Evolutionary conservation across 2,797 vertebrate species (phyloP), one percentile per base, ranked within the genome.

Genomic region (Stomatorhinus walkeri): DNA sequence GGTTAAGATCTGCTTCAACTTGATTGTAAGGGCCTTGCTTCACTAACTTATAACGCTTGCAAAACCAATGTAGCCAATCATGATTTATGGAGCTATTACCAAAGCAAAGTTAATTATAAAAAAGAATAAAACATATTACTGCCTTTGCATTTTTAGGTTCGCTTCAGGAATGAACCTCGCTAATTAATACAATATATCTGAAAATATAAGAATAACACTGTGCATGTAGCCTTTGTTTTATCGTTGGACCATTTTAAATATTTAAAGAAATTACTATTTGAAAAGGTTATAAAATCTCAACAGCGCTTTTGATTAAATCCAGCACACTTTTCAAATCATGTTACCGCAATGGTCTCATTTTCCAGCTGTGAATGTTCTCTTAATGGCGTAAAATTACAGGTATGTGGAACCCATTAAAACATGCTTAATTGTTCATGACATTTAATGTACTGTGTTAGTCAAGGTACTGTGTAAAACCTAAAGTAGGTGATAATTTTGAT

Each of bases 41-140:
- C 40, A n/a, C 6, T 61, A 56, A 85, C 84, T 36, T 59, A 56
- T 59, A 56, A 36, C 4, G 14, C 52, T 16, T 40, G 51, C 32
- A n/a, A 43, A 49, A 85, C 83, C 9, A 85, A 46, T 56, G 36
- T n/a, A 81, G 76, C 76, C 76, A 81, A 81, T 81, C 76, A 46
- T 7, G 6, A 81, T 81, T 81, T 81, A 87, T 46, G 87, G 43
- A 24, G 87, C 49, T 59, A 88, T 91, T 91, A 89, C 88, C 84
- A 68, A 88, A 88, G 51, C 68, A 85, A 87, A 87, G 72, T 87
- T 49, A 81, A 81, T 81, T 81, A 81, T 81, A 81, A 81, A 81
- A 81, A 46, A 46, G 40, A 81, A 46, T 81, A 46, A 81, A 81
- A 46, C 36, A 81, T 81, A 81, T 46, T 81, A 81, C 76, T 81